Percentiles rank a stretch among this genome's conserved stretches.
Evolutionary conservation across 2,797 vertebrate genomes (phyloP).

Genomic region (Oreonectes daqikongensis): DNA sequence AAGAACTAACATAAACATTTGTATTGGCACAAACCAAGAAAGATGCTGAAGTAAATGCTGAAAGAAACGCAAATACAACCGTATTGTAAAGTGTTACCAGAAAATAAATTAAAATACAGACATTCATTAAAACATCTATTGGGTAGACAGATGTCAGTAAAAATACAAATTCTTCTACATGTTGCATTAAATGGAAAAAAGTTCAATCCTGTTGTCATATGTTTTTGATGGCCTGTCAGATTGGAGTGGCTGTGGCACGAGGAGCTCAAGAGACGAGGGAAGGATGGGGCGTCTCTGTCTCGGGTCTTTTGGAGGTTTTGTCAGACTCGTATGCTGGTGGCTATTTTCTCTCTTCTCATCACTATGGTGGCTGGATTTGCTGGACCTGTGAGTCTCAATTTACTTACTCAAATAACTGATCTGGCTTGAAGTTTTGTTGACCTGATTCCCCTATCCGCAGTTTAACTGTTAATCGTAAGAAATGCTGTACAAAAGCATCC

Average conservation of each 20-base stretch:
- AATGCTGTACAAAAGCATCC: no score
- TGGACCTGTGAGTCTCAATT: slow-evolving; percentile 72
- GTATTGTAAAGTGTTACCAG: no score
- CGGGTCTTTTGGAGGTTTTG: slow-evolving; percentile 84
- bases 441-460: neutral
- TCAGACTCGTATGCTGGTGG: slow-evolving; percentile 79
- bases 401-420: neutral
- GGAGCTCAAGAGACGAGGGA: slow-evolving; percentile 76
- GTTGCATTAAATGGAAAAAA: no score
- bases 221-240: slow-evolving; percentile 61
- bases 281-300: slow-evolving; percentile 74
- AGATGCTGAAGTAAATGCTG: no score
- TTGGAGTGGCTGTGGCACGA: slow-evolving; percentile 79
- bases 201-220: neutral
- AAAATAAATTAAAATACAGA: no score
- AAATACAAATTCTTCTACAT: no score
- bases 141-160: no score
- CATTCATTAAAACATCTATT: no score
- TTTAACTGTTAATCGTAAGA: neutral
- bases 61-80: no score
- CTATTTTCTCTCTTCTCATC: slow-evolving; percentile 77
- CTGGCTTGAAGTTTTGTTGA: neutral
- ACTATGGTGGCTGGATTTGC: slow-evolving; percentile 79
- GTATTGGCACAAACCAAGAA: no score
- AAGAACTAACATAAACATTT: no score